A percentile compares a stretch with the other conserved stretches of the same genome.
phyloP scores from a whole-genome alignment of 2,888 invertebrate genomes.

The Junonia oenone region DNA sequence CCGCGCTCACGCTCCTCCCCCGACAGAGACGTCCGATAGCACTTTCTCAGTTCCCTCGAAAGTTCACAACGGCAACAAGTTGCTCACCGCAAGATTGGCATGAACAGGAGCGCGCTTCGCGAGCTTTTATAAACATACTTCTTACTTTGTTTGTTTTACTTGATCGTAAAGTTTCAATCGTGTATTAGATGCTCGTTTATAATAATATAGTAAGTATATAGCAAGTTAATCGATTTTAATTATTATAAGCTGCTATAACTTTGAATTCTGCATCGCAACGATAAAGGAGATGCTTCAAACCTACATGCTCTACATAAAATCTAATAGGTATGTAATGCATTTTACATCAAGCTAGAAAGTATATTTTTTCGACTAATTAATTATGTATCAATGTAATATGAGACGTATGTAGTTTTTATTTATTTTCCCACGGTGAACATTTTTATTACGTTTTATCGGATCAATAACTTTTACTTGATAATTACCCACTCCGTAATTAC shows the following conservation, averaged over 20 bases:
- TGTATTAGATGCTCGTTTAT: constrained; percentile 34
- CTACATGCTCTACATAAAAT: too few species aligned
- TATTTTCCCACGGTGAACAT: too few species aligned
- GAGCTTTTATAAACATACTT: constrained; percentile 78
- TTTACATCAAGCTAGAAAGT: too few species aligned
- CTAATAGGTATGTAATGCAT: too few species aligned
- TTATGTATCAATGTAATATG: too few species aligned
- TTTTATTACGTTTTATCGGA: too few species aligned
- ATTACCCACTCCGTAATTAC: neutral
- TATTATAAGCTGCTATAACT: neutral
- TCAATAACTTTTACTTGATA: neutral
- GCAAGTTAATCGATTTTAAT: neutral
- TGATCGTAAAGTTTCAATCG: constrained; percentile 71
- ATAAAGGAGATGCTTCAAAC: too few species aligned
- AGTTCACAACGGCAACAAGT: constrained; percentile 78
- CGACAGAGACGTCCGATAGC: constrained; percentile 57
- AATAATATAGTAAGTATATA: neutral
- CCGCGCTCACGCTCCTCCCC: constrained; percentile 73
- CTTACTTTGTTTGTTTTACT: constrained; percentile 73
- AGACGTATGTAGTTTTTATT: too few species aligned
- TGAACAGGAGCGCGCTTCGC: constrained; percentile 76
- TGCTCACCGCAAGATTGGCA: constrained; percentile 76
- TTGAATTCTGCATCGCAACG: too few species aligned
- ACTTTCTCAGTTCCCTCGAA: constrained; percentile 55
- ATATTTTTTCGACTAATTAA: too few species aligned